Percentiles rank a stretch among this genome's conserved stretches.
These are phyloP conservation scores for Aphelinus atriplicis DNA, from an alignment of 1,140 invertebrate genomes.

Conservation along the genomic window DNA sequence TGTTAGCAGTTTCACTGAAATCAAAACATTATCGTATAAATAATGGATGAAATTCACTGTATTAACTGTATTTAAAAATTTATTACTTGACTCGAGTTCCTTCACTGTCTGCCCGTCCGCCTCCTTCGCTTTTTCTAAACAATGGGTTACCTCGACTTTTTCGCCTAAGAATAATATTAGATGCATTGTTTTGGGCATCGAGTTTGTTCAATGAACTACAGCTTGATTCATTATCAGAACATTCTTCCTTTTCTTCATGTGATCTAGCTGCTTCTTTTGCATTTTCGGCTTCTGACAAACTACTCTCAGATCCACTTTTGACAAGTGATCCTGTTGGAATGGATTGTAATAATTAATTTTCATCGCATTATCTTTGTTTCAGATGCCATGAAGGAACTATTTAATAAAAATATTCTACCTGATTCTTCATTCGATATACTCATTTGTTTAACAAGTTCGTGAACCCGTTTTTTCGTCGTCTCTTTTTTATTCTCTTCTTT, in stretches of 20 bases:
- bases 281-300: constrained; percentile 80
- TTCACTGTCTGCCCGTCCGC: constrained; percentile 62
- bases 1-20: constrained; percentile 51
- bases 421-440: constrained; percentile 77
- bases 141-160: constrained; percentile 73
- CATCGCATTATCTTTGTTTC: background rate
- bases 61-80: background rate
- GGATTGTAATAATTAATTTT: constrained; percentile 29
- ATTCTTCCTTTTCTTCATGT: constrained; percentile 77
- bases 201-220: constrained; percentile 62
- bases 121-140: constrained; percentile 76
- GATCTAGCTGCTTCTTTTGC: constrained; percentile 75
- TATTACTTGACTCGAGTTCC: constrained; percentile 58
- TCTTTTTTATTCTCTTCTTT: constrained; percentile 62
- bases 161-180: constrained; percentile 71
- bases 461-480: constrained; percentile 67
- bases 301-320: constrained; percentile 88
- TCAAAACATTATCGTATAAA: background rate
- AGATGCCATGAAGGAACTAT: background rate
- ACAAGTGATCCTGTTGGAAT: constrained; percentile 63
- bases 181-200: constrained; percentile 60
- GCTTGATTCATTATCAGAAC: constrained; percentile 62
- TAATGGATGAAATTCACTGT: background rate
- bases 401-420: constrained; percentile 53
- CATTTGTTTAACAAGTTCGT: constrained; percentile 83